Percentiles rank a stretch among this genome's conserved stretches.
These are phyloP conservation scores for Chaetorhynchus papuensis DNA, from an alignment of 2,113 vertebrate species.

Conservation along the genomic window DNA sequence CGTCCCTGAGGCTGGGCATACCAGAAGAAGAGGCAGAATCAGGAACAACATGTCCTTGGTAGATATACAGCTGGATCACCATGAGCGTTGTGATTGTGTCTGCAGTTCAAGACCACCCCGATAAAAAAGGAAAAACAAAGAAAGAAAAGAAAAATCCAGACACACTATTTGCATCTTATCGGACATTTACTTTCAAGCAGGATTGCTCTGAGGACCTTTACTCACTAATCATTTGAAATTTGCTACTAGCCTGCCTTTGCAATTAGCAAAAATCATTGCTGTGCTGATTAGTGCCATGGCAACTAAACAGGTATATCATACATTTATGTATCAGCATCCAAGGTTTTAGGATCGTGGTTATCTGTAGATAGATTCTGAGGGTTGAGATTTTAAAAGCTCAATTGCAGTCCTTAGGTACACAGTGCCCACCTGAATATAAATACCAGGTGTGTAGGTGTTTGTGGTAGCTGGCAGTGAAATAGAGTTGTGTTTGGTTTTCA, in stretches of 20 bases:
- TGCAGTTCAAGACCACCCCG: conserved; percentile 90
- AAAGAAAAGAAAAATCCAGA: background rate
- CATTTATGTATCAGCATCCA: conserved; percentile 31
- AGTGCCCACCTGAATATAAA: background rate
- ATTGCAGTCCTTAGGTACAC: background rate
- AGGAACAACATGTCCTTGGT: conserved; percentile 83
- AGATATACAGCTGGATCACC: conserved; percentile 91
- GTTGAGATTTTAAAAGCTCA: background rate
- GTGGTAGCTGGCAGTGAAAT: background rate
- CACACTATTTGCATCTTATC: background rate
- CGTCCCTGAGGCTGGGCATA: conserved; percentile 74
- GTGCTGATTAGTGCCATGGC: conserved; percentile 48
- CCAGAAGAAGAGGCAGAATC: conserved; percentile 70
- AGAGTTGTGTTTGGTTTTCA: background rate
- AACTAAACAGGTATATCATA: conserved; percentile 35
- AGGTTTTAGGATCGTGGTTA: conserved; percentile 42
- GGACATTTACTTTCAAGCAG: conserved; percentile 7
- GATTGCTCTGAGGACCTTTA: conserved; percentile 43
- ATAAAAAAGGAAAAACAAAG: conserved; percentile 63
- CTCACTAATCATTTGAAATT: conserved; percentile 37
- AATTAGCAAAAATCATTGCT: conserved; percentile 44
- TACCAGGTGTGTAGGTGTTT: background rate
- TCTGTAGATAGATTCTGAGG: conserved; percentile 8
- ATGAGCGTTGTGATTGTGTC: conserved; percentile 89
- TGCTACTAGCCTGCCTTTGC: conserved; percentile 57